Evolutionary conservation across 2,113 vertebrate genomes (phyloP).

Genomic region (Sminthopsis crassicaudata): DNA sequence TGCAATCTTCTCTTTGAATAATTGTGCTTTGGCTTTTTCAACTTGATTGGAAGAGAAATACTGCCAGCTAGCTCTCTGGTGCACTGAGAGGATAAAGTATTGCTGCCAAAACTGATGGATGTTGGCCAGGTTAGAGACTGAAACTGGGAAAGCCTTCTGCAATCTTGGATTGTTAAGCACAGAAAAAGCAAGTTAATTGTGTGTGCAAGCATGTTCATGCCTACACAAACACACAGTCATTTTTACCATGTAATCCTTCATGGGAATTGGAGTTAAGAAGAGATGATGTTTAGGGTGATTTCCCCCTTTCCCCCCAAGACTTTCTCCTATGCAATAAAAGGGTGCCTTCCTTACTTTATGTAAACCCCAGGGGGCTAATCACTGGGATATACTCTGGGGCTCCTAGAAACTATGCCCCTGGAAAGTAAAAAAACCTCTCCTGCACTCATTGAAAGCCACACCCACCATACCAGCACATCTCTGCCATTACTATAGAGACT

Average conservation of each 20-base stretch:
- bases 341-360: not conserved
- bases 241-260: conserved; percentile 38
- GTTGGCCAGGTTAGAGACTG: conserved; percentile 60
- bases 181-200: not conserved
- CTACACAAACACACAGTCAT: conserved; percentile 32
- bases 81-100: conserved; percentile 61
- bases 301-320: not conserved
- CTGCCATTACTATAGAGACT: not conserved
- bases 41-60: conserved; percentile 74
- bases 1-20: conserved; percentile 58
- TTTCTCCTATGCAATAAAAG: not conserved
- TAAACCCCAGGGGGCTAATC: not conserved
- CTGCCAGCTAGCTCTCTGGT: conserved; percentile 75
- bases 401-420: not conserved
- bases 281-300: conserved; percentile 20
- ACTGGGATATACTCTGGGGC: not conserved
- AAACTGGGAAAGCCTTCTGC: conserved; percentile 65
- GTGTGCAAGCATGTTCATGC: not conserved
- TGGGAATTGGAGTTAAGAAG: conserved; percentile 17
- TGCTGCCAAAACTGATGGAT: conserved; percentile 64
- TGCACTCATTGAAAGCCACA: not conserved
- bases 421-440: not conserved
- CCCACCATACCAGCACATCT: not conserved
- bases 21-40: conserved; percentile 65
- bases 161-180: conserved; percentile 27